Conservation (phyloP, 2,113 vertebrate species). For the Ceratotherium simum region DNA sequence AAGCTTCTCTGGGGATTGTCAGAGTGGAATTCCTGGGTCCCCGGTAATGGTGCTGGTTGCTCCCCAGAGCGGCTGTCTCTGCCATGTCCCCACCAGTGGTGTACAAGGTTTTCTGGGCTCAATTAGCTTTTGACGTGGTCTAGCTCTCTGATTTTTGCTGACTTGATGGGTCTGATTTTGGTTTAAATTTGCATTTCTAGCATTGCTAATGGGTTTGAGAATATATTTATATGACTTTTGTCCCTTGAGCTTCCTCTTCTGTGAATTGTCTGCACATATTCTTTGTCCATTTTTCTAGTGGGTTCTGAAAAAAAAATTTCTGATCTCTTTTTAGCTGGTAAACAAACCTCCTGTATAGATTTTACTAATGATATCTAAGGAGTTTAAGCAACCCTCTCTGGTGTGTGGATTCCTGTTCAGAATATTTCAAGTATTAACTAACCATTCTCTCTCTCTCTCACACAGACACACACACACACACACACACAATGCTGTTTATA, state of each 20-base stretch:
- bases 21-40: rapidly evolving
- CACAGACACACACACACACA: not conserved
- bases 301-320: not conserved
- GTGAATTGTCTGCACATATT: conserved; percentile 29
- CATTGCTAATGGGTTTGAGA: not conserved
- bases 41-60: not conserved
- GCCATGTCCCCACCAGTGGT: rapidly evolving
- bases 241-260: not conserved
- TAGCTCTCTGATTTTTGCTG: not conserved
- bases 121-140: rapidly evolving
- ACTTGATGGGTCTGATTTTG: not conserved
- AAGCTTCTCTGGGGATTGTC: not conserved
- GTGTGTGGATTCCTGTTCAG: not conserved
- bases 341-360: conserved; percentile 27
- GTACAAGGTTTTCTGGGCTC: not conserved
- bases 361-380: conserved; percentile 50
- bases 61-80: rapidly evolving
- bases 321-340: not conserved
- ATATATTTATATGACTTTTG: not conserved
- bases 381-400: not conserved
- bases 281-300: conserved; percentile 21
- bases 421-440: conserved; percentile 51
- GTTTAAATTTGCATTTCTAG: conserved; percentile 40
- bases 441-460: not conserved
- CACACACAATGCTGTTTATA: not conserved